These are phyloP conservation scores for Chalcis sispes DNA, from an alignment of 2,888 invertebrate genomes.

Conservation along the genomic window DNA sequence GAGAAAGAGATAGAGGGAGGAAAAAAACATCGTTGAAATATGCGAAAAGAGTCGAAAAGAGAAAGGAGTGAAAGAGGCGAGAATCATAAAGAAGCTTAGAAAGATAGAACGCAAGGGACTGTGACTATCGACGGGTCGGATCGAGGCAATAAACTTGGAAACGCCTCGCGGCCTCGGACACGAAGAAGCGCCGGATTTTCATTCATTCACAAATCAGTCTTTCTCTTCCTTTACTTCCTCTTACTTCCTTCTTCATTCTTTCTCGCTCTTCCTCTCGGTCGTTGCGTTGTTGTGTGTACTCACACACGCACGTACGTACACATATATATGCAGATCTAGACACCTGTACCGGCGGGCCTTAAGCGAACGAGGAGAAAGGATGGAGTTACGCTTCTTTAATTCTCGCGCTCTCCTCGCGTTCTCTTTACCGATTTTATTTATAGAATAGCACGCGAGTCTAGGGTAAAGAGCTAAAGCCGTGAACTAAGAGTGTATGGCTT, in stretches of 20 bases:
- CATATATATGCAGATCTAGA: neutral
- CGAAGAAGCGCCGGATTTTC: conserved; percentile 32
- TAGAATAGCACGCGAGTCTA: too few species aligned
- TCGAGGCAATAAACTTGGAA: conserved; percentile 46
- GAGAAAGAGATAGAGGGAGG: neutral
- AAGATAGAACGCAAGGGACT: conserved; percentile 39
- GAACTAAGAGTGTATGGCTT: too few species aligned
- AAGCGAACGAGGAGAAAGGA: too few species aligned
- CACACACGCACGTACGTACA: neutral
- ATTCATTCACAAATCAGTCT: conserved; percentile 52
- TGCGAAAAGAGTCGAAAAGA: too few species aligned
- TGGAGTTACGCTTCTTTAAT: conserved; percentile 46
- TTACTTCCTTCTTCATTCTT: too few species aligned
- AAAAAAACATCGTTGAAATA: too few species aligned
- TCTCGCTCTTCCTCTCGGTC: neutral
- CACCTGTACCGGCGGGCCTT: conserved; percentile 37
- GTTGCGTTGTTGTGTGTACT: too few species aligned
- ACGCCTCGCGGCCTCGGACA: conserved; percentile 11
- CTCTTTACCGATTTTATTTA: conserved; percentile 49
- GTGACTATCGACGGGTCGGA: conserved; percentile 45
- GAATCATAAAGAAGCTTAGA: neutral
- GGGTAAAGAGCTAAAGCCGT: too few species aligned
- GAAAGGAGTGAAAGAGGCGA: too few species aligned
- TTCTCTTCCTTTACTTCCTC: neutral
- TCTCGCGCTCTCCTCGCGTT: conserved; percentile 40